Base-by-base conservation (phyloP, 2,113 vertebrate species). In the Otus sunia region DNA sequence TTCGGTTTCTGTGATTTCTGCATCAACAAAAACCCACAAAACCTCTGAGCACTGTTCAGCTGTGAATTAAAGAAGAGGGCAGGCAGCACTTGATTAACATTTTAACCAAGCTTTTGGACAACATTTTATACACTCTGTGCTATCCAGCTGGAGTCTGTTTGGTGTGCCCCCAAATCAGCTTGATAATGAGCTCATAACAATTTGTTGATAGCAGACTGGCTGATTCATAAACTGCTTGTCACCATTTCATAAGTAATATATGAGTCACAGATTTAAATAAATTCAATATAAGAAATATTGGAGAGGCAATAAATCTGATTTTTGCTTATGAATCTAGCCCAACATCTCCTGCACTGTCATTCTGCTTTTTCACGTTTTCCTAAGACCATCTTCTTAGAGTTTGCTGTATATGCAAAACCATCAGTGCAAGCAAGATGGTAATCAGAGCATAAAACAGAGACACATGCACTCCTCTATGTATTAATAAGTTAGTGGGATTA, bases 331-430 rank as follows among this genome's bases (percentile, higher is more conserved):
- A 97, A 97, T 97, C 94, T 97, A 84, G 93, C 53, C 26, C 43
- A 90, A 53, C 39, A 83, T 94, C 86, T 96, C 63, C 67, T 69
- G 62, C 92, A 95, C 68, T 90, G 60, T 88, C 80, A 97, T 97
- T 95, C 88, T 91, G 45, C 32, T 96, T 96, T 97, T 96, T 88
- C 91, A 95, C 66, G 95, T 97, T 96, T 97, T 97, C 56, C 90
- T 92, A 92, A 90, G 87, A 90, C 45, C 52, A 75, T 97, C 75
- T 86, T 94, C 81, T 76, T 64, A 95, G 71, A 96, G 97, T 98
- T 97, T 97, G 98, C 78, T 94, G 88, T 86, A 86, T 90, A 93
- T 96, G 90, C 88, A 97, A 98, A 98, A 96, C 79, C 68, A 97
- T 77, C 96, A 91, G 69, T n/a, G 56, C 94, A 94, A 90, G 88